Evolutionary conservation across 2,113 vertebrate species (phyloP), one percentile per base, ranked within the genome.

Genomic region (Alligator mississippiensis): DNA sequence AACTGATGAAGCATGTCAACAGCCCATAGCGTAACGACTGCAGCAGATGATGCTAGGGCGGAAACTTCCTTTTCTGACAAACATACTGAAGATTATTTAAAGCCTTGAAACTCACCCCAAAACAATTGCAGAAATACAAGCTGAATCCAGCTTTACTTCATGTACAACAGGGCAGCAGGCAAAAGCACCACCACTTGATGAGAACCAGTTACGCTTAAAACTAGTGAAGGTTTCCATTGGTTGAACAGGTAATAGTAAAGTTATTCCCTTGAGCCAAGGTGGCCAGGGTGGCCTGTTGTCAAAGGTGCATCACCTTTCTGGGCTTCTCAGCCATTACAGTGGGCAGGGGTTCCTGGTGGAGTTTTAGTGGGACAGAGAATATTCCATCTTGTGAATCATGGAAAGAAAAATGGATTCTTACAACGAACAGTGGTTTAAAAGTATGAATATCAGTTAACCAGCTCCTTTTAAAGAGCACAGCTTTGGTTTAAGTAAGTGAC

Each of bases 401-500:
- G 77, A 87, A 63, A 77, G 64, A 75, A 90, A 89, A 58, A 2
- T 22, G 38, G 28, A 38, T 89, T 92, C 87, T 34, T 89, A 0
- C 77, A 85, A 70, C 57, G 81, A 77, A 78, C 30, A 10, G 55
- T 54, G 63, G 61, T 68, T 94, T 82, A 14, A 21, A 84, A 90
- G 38, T 74, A 70, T 84, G 87, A 85, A 87, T 66, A 61, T 11
- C 79, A 89, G 64, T 47, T 18, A 22, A 18, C 87, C 79, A 59
- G 38, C 6, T 92, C 17, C 61, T 92, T 84, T 84, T 81, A 55
- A 89, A 93, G 47, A 89, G 30, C 89, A 80, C 66, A 79, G 17
- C 68, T 47, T 79, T 55, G 34, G 60, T 57, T 74, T 61, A 80
- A 70, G 58, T 28, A 90, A 83, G 27, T 6, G 10, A 18, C 70